Evolutionary conservation across 2,797 vertebrate species (phyloP), one percentile per base, ranked within the genome.

Genomic region (Remorina albescens): DNA sequence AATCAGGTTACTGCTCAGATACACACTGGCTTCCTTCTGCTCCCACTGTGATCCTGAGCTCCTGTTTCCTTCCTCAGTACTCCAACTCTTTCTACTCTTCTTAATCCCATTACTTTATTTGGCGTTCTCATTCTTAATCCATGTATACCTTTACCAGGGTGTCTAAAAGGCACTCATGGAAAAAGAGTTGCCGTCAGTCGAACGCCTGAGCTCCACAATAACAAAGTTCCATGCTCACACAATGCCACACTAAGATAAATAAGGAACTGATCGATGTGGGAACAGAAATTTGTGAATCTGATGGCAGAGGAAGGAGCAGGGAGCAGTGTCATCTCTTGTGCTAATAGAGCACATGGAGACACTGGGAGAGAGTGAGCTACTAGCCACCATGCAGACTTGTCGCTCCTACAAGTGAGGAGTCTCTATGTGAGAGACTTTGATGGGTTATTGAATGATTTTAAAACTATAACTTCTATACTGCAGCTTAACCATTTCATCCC

Each of bases 1-100:
- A 55, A 19, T 49, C 57, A 56, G 41, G 8, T 16, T 21, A 19
- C 36, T 30, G 47, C 46, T 59, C 26, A 18, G 30, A 64, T 58
- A 54, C 23, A 19, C 23, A 49, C 50, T 30, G 39, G 39, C 54
- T n/a, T 74, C 36, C 71, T 30, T 32, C 50, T 47, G 25, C 39
- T 49, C 57, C 6, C 42, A 51, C 25, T 13, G 4, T 6, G 18
- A 55, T 21, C 55, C 37, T 36, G 32, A 15, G 21, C 47, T 56
- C 42, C 19, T 26, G 42, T 41, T 7, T 53, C 12, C 13, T 69
- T 18, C 34, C 47, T 21, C 21, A 25, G 5, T 18, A 6, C 19
- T 55, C 11, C 30, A 12, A 10, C 19, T 23, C 50, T 71, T 57
- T 56, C 34, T 1, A 16, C 30, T 55, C 15, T 50, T 51, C 19